Base-by-base conservation (phyloP, 2,113 vertebrate genomes). In the Tinamus guttatus region DNA sequence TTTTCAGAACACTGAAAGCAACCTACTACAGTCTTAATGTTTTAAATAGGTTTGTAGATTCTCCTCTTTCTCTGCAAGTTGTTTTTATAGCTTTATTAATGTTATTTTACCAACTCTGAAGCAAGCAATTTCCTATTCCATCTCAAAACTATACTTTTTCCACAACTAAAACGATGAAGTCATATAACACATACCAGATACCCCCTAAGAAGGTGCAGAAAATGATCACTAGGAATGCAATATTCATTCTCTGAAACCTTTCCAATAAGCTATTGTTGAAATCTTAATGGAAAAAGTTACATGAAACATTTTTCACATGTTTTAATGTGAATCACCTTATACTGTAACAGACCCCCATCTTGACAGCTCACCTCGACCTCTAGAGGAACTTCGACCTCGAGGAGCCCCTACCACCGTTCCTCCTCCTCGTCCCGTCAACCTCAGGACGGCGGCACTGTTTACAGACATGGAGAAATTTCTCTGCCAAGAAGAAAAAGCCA, bases 381-480 rank as follows among this genome's bases (percentile, higher is more conserved):
- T 98, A 96, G 99, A 99, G 97, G 99, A 99, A 99, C 99, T 99
- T 98, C 99, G 98, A 98, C 99, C 99, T 98, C 99, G 98, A 82
- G 99, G 98, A 97, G 98, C 98, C 97, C 99, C 99, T 85, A 97
- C 98, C 97, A 99, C 99, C 28, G 99, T 99, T 94, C 98, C 99
- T 83, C 98, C 98, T 96, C 99, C 99, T 92, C 98, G 97, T 77
- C 99, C 99, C 30, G 98, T 99, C 97, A 99, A 98, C 75, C 99
- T 98, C 94, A 99, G 98, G 96, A 99, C 99, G 90, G 99, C 99
- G 47, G 99, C 98, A 98, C 99, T 99, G 98, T 99, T 99, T 98
- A 99, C 98, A 98, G 99, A 99, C 98, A 99, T 99, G 73, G 99
- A 99, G 98, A 99, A 99, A 98, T 99, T 99, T 98, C 99, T 99